Evolutionary conservation across 2,113 vertebrate genomes (phyloP).

Genomic region (Centropus bengalensis): DNA sequence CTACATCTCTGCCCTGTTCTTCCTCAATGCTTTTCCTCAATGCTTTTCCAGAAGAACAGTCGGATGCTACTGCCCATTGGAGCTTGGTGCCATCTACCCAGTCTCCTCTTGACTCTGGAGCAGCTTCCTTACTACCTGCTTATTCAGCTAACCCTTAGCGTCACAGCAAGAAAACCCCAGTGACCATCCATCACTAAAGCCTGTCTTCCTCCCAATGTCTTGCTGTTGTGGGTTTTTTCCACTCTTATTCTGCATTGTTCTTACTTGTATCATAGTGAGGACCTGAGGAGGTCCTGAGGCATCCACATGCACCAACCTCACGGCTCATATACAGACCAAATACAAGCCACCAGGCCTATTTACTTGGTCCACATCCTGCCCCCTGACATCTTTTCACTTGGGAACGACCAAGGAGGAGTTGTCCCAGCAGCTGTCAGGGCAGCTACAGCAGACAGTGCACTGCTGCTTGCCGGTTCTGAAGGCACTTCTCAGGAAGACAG

Average conservation of each 20-base stretch:
- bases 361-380: background rate
- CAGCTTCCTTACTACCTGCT: background rate
- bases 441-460: background rate
- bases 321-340: background rate
- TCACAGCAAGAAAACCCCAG: background rate
- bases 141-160: background rate
- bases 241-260: background rate
- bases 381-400: background rate
- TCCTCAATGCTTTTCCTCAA: background rate
- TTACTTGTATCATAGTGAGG: background rate
- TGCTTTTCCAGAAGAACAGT: background rate
- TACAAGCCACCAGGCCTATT: background rate
- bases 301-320: background rate
- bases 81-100: background rate
- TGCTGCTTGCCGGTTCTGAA: background rate
- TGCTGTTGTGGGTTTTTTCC: background rate
- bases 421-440: background rate
- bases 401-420: background rate
- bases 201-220: background rate
- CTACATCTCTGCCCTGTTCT: background rate
- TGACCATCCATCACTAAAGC: background rate
- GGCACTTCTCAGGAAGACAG: background rate
- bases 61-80: background rate
- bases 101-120: background rate
- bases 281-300: background rate